These are phyloP conservation scores for Liposcelis brunnea DNA, from an alignment of 2,888 invertebrate genomes.

Conservation along the genomic window DNA sequence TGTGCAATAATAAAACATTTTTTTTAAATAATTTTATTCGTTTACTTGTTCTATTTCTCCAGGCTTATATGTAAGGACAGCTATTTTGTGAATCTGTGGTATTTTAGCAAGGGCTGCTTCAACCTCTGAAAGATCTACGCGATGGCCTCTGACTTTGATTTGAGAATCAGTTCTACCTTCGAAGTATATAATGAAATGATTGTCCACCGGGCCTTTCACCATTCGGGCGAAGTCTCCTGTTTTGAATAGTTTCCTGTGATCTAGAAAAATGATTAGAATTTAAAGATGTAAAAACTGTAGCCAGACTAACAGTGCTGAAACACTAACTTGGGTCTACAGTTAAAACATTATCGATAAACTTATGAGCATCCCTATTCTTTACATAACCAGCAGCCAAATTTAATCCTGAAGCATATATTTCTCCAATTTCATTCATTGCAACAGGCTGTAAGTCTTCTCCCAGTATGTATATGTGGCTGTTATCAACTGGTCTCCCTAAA, in stretches of 20 bases:
- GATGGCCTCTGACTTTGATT: conserved; percentile 68
- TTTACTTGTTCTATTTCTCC: conserved; percentile 38
- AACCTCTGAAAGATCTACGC: conserved; percentile 71
- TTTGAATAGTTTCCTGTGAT: conserved; percentile 53
- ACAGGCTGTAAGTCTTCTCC: conserved; percentile 57
- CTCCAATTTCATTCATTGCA: conserved; percentile 55
- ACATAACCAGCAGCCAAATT: conserved; percentile 72
- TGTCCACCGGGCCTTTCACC: conserved; percentile 38
- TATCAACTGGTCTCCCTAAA: conserved; percentile 56
- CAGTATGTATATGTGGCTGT: conserved; percentile 62
- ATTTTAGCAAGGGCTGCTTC: conserved; percentile 50
- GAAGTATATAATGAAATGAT: conserved; percentile 28
- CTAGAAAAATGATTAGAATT: conserved; percentile 29
- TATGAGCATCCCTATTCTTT: conserved; percentile 50
- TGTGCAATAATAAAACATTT: not conserved
- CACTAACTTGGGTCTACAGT: conserved; percentile 39
- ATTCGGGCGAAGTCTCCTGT: conserved; percentile 72
- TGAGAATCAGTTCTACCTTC: conserved; percentile 77
- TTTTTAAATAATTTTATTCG: too few relatives aligned
- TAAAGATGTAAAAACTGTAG: not conserved
- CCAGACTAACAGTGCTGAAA: not conserved
- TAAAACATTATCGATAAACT: conserved; percentile 58
- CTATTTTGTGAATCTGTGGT: conserved; percentile 51
- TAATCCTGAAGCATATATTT: conserved; percentile 62
- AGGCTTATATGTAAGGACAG: conserved; percentile 62